These are phyloP conservation scores for Holocentrus rufus DNA, from an alignment of 2,797 vertebrate species.

Conservation along the genomic window DNA sequence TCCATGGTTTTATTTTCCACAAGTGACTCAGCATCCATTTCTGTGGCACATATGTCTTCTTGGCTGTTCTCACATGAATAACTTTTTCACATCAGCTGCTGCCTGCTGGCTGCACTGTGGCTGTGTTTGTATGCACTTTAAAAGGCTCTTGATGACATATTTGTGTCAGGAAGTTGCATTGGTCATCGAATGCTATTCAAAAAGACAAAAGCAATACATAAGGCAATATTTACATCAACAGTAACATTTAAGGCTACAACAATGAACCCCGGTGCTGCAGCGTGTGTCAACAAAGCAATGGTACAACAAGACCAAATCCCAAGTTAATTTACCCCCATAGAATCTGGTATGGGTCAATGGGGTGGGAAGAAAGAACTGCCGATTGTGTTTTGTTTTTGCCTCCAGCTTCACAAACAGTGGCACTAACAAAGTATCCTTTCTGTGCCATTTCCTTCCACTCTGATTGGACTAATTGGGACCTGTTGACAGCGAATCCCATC, in stretches of 20 bases:
- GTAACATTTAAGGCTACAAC: conserved; percentile 77
- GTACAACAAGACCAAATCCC: conserved; percentile 68
- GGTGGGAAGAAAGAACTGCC: conserved; percentile 74
- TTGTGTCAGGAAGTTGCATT: conserved; percentile 80
- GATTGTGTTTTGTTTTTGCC: conserved; percentile 85
- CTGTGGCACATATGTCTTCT: conserved; percentile 25
- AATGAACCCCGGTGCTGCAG: conserved; percentile 67
- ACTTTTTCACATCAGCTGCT: conserved; percentile 51
- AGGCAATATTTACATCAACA: conserved; percentile 83
- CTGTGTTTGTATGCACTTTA: conserved; percentile 51
- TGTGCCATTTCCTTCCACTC: conserved; percentile 86
- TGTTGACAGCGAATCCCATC: conserved; percentile 89
- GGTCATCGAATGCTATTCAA: conserved; percentile 72
- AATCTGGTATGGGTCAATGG: conserved; percentile 57
- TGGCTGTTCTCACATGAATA: conserved; percentile 35
- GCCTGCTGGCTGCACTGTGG: conserved; percentile 35
- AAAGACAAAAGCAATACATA: conserved; percentile 72
- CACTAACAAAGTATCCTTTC: conserved; percentile 86
- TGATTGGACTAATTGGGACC: conserved; percentile 88
- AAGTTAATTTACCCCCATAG: conserved; percentile 71
- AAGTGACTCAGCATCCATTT: conserved; percentile 59
- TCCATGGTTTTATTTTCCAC: conserved; percentile 33
- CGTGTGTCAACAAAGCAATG: conserved; percentile 70
- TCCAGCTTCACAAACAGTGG: conserved; percentile 83
- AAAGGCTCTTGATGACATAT: conserved; percentile 79